Percentiles rank a stretch among this genome's conserved stretches.
phyloP scores from a whole-genome alignment of 2,888 invertebrate genomes.

The Tubulanus polymorphus region DNA sequence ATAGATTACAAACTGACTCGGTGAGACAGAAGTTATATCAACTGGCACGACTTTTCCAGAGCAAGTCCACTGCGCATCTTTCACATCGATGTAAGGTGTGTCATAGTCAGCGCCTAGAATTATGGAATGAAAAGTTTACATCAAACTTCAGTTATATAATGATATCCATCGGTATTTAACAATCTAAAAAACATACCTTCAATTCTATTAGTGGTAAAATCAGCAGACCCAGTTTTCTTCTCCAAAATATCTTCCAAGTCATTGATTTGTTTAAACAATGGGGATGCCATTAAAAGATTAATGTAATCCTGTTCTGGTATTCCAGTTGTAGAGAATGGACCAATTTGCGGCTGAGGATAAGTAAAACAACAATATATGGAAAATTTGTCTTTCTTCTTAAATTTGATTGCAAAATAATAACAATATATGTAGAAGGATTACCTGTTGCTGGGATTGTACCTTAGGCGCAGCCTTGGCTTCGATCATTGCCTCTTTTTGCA shows the following conservation, averaged over 20 bases:
- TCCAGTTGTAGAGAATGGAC: slow-evolving; percentile 23
- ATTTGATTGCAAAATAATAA: too few relatives aligned
- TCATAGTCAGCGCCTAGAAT: slow-evolving; percentile 43
- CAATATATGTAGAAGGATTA: too few relatives aligned
- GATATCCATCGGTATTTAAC: too few relatives aligned
- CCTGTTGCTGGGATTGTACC: neutral
- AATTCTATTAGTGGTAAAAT: too few relatives aligned
- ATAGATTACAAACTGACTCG: slow-evolving; percentile 46
- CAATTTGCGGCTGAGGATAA: neutral
- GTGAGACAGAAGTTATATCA: slow-evolving; percentile 37
- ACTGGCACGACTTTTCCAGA: slow-evolving; percentile 38
- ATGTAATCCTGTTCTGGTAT: slow-evolving; percentile 46
- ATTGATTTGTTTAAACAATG: slow-evolving; percentile 47
- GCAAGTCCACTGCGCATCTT: slow-evolving; percentile 48
- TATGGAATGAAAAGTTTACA: neutral
- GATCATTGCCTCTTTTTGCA: neutral
- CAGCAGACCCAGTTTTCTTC: neutral
- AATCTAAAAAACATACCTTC: too few relatives aligned
- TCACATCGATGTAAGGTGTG: slow-evolving; percentile 42
- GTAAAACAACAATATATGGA: too few relatives aligned
- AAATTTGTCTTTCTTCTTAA: too few relatives aligned
- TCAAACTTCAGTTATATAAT: neutral
- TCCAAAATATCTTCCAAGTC: slow-evolving; percentile 31
- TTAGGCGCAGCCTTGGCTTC: neutral
- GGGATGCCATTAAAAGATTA: slow-evolving; percentile 47